phyloP scores from a whole-genome alignment of 2,797 vertebrate species.

The Tragopan temminckii region DNA sequence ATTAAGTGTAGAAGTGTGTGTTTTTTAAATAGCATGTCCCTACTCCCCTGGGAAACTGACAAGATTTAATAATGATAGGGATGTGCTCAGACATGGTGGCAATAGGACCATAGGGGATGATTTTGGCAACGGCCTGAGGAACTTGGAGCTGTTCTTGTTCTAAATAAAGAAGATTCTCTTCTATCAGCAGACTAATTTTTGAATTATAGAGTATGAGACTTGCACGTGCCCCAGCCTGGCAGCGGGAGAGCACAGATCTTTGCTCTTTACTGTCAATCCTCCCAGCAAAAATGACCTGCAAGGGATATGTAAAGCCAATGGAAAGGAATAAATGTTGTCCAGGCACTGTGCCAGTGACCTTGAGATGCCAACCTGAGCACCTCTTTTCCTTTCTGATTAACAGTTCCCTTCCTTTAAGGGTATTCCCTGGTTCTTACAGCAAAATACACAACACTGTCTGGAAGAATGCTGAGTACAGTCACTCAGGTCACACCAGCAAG shows the following conservation, averaged over 20 bases:
- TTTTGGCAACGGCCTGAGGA: conserved; percentile 4
- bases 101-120: neutral
- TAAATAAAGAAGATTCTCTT: conserved; percentile 50
- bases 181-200: conserved; percentile 49
- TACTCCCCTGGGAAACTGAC: neutral
- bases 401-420: neutral
- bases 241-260: neutral
- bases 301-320: neutral
- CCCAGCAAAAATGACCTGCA: neutral
- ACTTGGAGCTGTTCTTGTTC: conserved; percentile 28
- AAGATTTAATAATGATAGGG: conserved; percentile 13
- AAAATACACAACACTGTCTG: accelerated
- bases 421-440: conserved; percentile 31
- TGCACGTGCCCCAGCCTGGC: neutral
- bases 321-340: neutral
- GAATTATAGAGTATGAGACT: neutral
- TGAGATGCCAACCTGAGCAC: neutral
- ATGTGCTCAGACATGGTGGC: conserved; percentile 29
- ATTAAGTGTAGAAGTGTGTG: neutral
- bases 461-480: neutral
- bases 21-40: neutral
- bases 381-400: neutral
- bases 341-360: neutral
- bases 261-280: neutral
- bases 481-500: neutral